Conservation (phyloP, 2,797 vertebrate species). For the Mus spretus region DNA sequence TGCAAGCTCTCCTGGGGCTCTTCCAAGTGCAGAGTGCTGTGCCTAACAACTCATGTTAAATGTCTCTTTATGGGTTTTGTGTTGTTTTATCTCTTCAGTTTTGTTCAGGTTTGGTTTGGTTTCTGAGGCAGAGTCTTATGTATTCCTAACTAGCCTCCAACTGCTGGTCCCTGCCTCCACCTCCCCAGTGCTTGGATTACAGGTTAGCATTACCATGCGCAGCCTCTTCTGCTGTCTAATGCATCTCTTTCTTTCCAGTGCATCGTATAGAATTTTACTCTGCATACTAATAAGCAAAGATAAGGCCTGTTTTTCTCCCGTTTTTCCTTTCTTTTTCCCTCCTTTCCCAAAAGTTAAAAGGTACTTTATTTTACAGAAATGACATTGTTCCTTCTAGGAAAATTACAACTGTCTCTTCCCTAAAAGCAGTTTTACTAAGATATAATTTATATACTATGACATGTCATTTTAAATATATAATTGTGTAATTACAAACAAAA, state of each 20-base stretch:
- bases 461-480: background rate
- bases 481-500: background rate
- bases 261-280: background rate
- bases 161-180: background rate
- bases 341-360: background rate
- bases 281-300: background rate
- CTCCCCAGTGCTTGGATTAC: background rate
- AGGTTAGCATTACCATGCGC: background rate
- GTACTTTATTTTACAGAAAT: constrained; percentile 28
- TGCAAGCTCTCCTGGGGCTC: background rate
- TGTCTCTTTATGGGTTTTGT: background rate
- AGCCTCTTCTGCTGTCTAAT: background rate
- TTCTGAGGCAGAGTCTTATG: background rate
- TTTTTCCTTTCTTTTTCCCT: no score
- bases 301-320: background rate
- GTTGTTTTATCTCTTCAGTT: background rate
- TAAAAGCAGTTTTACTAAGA: background rate
- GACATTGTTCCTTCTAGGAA: background rate
- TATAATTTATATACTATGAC: background rate
- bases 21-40: background rate
- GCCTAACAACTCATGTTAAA: background rate
- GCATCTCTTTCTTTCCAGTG: background rate
- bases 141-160: background rate
- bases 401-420: background rate
- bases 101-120: background rate